phyloP scores from a whole-genome alignment of 2,888 invertebrate species.

The Epinotia nisella region DNA sequence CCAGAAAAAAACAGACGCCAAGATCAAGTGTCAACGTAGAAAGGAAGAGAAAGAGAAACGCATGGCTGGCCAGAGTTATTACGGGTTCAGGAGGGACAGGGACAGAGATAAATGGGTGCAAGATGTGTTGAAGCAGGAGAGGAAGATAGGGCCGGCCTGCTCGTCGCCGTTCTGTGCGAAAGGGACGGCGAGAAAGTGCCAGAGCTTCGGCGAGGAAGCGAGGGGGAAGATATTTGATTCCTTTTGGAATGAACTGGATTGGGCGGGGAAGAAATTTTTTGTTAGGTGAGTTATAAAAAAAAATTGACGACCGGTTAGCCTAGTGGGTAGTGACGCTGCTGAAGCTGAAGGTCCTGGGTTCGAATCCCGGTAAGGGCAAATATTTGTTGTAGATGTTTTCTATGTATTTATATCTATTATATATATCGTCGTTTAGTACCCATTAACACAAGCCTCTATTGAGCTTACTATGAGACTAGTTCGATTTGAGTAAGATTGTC shows the following conservation, averaged over 20 bases:
- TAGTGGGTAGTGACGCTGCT: too few relatives aligned
- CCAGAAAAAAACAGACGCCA: slow-evolving; percentile 56
- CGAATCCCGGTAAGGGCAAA: too few relatives aligned
- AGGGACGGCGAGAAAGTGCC: slow-evolving; percentile 55
- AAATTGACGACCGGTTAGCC: too few relatives aligned
- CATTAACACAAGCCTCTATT: too few relatives aligned
- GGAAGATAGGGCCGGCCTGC: slow-evolving; percentile 62
- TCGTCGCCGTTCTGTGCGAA: slow-evolving; percentile 59
- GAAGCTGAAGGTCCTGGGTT: too few relatives aligned
- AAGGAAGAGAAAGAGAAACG: slow-evolving; percentile 64
- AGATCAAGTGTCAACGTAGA: slow-evolving; percentile 57
- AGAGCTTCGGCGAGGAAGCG: slow-evolving; percentile 52
- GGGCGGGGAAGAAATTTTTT: slow-evolving; percentile 62
- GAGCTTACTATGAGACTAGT: too few relatives aligned
- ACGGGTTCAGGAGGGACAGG: slow-evolving; percentile 60
- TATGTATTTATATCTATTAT: too few relatives aligned
- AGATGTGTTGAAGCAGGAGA: slow-evolving; percentile 65
- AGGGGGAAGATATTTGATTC: slow-evolving; percentile 59
- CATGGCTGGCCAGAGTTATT: slow-evolving; percentile 70
- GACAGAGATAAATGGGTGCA: slow-evolving; percentile 62
- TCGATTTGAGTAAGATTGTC: too few relatives aligned
- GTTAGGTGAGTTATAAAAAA: slow-evolving; percentile 47
- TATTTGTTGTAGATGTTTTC: too few relatives aligned
- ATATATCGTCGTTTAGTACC: too few relatives aligned
- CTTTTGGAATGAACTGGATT: slow-evolving; percentile 69